A percentile compares a stretch with the other conserved stretches of the same genome.
phyloP scores from a whole-genome alignment of 2,797 vertebrate species.

The Takifugu rubripes region DNA sequence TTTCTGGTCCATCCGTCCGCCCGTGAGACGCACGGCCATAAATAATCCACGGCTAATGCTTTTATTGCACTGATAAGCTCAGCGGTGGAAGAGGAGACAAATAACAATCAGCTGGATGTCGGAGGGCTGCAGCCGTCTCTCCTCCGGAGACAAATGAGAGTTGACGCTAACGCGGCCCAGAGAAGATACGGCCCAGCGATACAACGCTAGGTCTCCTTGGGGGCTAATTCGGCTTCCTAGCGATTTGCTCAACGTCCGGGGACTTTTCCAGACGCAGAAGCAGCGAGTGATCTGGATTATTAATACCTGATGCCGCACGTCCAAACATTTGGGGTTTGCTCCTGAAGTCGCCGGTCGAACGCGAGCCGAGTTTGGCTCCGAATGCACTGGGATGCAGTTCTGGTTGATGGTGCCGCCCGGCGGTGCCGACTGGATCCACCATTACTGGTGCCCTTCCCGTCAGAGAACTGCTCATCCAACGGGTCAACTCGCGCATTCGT shows the following conservation, averaged over 20 bases:
- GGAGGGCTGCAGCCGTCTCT: conserved; percentile 68
- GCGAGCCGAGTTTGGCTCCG: too few relatives aligned
- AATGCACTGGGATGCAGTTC: too few relatives aligned
- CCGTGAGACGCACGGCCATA: conserved; percentile 37
- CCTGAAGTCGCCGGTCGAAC: too few relatives aligned
- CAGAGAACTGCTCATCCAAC: too few relatives aligned
- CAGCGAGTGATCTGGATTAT: conserved; percentile 18
- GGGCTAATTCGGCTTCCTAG: conserved; percentile 54
- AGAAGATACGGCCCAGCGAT: conserved; percentile 65
- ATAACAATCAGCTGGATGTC: conserved; percentile 75
- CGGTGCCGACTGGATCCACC: too few relatives aligned
- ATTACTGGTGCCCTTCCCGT: too few relatives aligned
- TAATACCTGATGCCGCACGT: conserved; percentile 18
- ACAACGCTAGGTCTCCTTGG: neutral
- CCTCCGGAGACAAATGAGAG: conserved; percentile 57
- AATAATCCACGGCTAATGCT: conserved; percentile 60
- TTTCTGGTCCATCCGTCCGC: conserved; percentile 33
- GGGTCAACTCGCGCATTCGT: too few relatives aligned
- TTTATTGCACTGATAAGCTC: conserved; percentile 64
- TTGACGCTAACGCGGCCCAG: conserved; percentile 68
- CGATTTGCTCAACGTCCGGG: conserved; percentile 27
- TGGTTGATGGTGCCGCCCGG: too few relatives aligned
- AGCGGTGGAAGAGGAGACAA: conserved; percentile 38
- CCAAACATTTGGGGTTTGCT: conserved; percentile 2
- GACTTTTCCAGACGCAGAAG: conserved; percentile 26